phyloP scores from a whole-genome alignment of 2,888 invertebrate genomes.

The Arge pagana region DNA sequence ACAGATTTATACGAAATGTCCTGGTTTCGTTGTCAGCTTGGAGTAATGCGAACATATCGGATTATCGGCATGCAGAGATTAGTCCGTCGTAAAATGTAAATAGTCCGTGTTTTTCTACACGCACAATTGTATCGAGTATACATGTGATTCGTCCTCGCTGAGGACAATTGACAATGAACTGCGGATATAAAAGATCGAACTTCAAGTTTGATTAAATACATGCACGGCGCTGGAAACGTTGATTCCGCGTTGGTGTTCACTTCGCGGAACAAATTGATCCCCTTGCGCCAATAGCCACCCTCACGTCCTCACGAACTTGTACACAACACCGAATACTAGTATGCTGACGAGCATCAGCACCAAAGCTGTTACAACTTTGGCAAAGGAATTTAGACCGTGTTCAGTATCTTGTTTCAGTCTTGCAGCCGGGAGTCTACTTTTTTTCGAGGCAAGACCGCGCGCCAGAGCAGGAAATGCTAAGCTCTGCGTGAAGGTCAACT shows the following conservation, averaged over 20 bases:
- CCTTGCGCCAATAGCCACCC: constrained; percentile 73
- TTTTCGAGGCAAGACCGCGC: constrained; percentile 69
- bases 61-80: no score
- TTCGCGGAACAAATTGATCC: constrained; percentile 33
- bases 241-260: constrained; percentile 30
- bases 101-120: no score
- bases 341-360: constrained; percentile 72
- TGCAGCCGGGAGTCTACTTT: constrained; percentile 61
- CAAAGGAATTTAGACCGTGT: constrained; percentile 71
- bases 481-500: constrained; percentile 75
- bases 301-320: constrained; percentile 77
- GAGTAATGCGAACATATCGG: no score
- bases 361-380: constrained; percentile 72
- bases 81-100: no score
- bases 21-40: no score
- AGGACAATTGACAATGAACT: no score
- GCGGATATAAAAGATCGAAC: no score
- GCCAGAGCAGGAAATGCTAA: constrained; percentile 74
- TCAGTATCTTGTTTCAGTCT: constrained; percentile 67
- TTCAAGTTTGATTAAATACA: no score
- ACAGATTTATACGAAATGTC: no score
- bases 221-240: no score
- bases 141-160: no score
- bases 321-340: constrained; percentile 74
- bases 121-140: no score